Percentiles rank a stretch among this genome's conserved stretches.
Conservation (phyloP, 2,113 vertebrate genomes). For the Tachuris rubrigastra region DNA sequence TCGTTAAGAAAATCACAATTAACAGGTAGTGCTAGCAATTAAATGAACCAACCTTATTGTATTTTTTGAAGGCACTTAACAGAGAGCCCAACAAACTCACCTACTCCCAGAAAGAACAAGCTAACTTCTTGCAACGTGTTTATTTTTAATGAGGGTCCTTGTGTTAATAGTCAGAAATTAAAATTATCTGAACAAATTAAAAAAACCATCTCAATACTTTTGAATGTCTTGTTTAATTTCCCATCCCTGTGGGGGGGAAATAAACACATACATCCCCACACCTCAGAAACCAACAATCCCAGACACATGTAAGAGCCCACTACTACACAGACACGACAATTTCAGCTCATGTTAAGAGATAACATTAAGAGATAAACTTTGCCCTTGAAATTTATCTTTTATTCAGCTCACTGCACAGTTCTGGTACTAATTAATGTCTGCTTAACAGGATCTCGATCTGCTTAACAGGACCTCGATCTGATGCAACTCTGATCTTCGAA, state of each 20-base stretch:
- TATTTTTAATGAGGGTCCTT: not conserved
- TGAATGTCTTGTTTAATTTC: not conserved
- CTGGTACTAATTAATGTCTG: not conserved
- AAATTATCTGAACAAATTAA: not conserved
- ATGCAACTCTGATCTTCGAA: not conserved
- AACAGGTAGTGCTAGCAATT: not conserved
- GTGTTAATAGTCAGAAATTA: not conserved
- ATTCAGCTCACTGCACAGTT: not conserved
- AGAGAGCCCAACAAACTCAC: not conserved
- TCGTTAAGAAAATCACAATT: conserved; percentile 79
- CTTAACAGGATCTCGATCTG: not conserved
- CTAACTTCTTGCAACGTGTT: not conserved
- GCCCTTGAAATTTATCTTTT: not conserved
- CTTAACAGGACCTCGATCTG: no score
- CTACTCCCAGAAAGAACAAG: not conserved
- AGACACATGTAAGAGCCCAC: not conserved
- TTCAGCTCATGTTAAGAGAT: not conserved
- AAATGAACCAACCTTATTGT: not conserved
- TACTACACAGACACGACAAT: not conserved
- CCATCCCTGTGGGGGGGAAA: not conserved
- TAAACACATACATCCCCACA: not conserved
- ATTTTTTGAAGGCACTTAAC: not conserved
- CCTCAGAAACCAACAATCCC: not conserved
- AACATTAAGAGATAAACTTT: not conserved
- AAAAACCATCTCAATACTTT: not conserved